Evolutionary conservation across 1,140 invertebrate genomes (phyloP), one percentile per base, ranked within the genome.

Genomic region (Sweltsa coloradensis): DNA sequence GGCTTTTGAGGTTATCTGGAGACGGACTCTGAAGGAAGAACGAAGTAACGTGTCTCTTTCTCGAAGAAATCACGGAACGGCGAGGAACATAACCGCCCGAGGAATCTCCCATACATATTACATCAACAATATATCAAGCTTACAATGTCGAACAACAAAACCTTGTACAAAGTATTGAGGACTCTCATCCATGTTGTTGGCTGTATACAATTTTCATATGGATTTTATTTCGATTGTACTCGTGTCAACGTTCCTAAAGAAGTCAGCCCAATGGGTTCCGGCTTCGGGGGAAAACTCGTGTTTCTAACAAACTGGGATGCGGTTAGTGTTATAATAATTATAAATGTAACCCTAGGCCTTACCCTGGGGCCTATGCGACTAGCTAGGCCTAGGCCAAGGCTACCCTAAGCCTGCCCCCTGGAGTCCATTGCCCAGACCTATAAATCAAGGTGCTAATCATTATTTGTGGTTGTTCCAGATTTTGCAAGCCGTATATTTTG

Each of bases 251-350:
- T 85, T 40, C 83, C 83, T 9, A 45, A 51, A 16, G 62, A 60
- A 52, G 66, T 70, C 13, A 59, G 60, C 46, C 70, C 66, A 44
- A 58, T 61, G 27, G 55, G 52, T 44, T 48, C 47, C 3, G 63
- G 61, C 23, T 74, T 64, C 61, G 85, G 79, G 45, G 83, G 83
- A 53, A 90, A 89, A 68, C 80, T 90, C 49, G 90, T 89, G 69
- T 93, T 82, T 66, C 71, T 92, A 45, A 91, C 89, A 19, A 87
- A 84, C 58, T 79, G 85, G 72, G 71, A 88, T 73, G 82, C 79
- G 66, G 86, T 92, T 75, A 75, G 80, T 78, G 65, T 61, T 37
- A 47, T 13, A 41, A 48, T 18, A 18, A n/a, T n/a, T n/a, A n/a
- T n/a, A n/a, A n/a, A n/a, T n/a, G 18, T n/a, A n/a, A n/a, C n/a